Percentiles rank a stretch among this genome's conserved stretches.
Conservation (phyloP, 2,113 vertebrate genomes). For the Symphodus melops region DNA sequence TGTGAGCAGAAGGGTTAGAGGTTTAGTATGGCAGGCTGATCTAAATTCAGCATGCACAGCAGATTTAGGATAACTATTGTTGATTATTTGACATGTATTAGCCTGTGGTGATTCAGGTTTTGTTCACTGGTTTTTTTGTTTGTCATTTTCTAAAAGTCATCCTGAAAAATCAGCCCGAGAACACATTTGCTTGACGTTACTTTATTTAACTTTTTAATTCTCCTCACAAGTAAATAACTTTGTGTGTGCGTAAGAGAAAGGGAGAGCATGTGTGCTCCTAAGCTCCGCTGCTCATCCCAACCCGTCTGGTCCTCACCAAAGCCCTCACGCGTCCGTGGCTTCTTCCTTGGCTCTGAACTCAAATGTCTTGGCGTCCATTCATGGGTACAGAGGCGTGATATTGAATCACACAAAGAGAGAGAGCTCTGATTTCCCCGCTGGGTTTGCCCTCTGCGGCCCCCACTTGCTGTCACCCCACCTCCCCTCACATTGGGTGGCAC, state of each 20-base stretch:
- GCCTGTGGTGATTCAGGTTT: not conserved
- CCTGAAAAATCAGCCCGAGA: constrained; percentile 1
- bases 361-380: constrained; percentile 68
- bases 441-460: constrained; percentile 64
- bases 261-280: not conserved
- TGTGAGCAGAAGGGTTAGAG: constrained; percentile 49
- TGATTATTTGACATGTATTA: constrained; percentile 1
- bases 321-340: constrained; percentile 25
- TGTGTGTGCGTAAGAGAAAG: not conserved
- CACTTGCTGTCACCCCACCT: constrained; percentile 16
- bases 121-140: not conserved
- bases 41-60: constrained; percentile 29
- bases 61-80: constrained; percentile 18
- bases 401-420: constrained; percentile 75
- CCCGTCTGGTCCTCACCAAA: constrained; percentile 31
- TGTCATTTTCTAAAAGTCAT: constrained; percentile 17
- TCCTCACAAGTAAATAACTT: not conserved
- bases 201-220: constrained; percentile 4
- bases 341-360: constrained; percentile 63
- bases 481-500: constrained; percentile 58
- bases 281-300: not conserved
- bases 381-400: constrained; percentile 75
- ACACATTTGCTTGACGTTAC: not conserved
- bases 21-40: constrained; percentile 40
- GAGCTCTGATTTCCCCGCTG: constrained; percentile 71